A percentile compares a stretch with the other conserved stretches of the same genome.
These are phyloP conservation scores for Netelia inedita DNA, from an alignment of 2,888 invertebrate species.

Conservation along the genomic window DNA sequence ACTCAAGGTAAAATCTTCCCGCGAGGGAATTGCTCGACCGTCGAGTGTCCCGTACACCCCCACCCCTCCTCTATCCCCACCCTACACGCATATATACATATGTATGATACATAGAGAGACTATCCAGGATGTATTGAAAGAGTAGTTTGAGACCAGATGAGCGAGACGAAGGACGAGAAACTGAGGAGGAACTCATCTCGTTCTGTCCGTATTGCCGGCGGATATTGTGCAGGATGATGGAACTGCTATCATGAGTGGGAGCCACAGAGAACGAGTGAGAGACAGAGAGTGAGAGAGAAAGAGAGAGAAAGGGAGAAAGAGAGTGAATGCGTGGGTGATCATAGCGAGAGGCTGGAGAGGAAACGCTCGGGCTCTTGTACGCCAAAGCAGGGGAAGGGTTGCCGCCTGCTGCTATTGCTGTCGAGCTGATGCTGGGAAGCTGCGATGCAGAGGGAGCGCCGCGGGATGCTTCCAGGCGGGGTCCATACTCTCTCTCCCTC, in stretches of 20 bases:
- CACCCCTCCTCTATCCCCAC: no score
- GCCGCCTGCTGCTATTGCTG: constrained; percentile 6
- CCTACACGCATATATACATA: neutral
- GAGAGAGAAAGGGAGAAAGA: constrained; percentile 30
- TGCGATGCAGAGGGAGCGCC: constrained; percentile 29
- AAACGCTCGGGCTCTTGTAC: constrained; percentile 25
- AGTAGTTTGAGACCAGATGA: neutral
- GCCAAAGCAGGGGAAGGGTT: constrained; percentile 20
- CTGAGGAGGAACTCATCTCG: constrained; percentile 44
- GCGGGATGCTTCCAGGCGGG: constrained; percentile 55
- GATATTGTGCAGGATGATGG: constrained; percentile 59
- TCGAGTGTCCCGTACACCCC: no score
- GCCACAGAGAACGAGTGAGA: constrained; percentile 12
- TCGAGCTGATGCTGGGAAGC: constrained; percentile 36
- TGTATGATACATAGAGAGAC: neutral
- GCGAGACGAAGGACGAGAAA: constrained; percentile 19
- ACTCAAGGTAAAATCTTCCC: neutral
- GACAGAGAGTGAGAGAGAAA: constrained; percentile 11
- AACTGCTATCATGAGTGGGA: constrained; percentile 29
- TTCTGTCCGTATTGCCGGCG: constrained; percentile 35
- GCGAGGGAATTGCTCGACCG: constrained; percentile 7
- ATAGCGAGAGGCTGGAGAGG: constrained; percentile 21
- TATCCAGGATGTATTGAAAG: neutral
- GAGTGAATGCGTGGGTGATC: constrained; percentile 37
- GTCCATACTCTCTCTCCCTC: constrained; percentile 37